Evolutionary conservation across 64 coral and sea anemone genomes (phyloP).

Genomic region (Montipora foliosa): DNA sequence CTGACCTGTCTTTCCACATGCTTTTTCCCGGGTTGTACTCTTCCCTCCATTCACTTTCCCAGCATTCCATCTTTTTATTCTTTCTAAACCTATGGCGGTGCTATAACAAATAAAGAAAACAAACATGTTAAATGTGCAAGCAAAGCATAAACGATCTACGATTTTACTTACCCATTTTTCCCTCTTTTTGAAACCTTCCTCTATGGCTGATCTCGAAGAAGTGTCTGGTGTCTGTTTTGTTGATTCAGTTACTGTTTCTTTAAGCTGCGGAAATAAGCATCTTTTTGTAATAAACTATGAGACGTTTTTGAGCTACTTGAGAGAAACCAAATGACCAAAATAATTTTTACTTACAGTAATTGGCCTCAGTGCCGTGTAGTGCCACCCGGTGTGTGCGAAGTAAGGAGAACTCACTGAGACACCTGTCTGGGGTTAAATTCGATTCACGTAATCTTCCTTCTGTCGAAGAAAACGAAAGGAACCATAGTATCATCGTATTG

Average conservation of each 20-base stretch:
- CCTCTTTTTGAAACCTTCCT: neutral
- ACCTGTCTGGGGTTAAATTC: slow-evolving; percentile 55
- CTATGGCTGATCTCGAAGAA: neutral
- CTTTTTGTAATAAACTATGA: neutral
- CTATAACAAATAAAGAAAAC: slow-evolving; percentile 13
- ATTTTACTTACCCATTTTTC: neutral
- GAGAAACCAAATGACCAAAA: neutral
- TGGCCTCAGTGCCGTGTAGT: slow-evolving; percentile 57
- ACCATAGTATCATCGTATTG: neutral
- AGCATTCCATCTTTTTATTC: slow-evolving; percentile 37
- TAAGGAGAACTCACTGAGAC: slow-evolving; percentile 31
- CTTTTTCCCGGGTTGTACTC: slow-evolving; percentile 49
- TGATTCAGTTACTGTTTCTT: neutral
- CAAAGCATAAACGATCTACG: neutral
- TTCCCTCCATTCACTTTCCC: slow-evolving; percentile 19
- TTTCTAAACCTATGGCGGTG: slow-evolving; percentile 1
- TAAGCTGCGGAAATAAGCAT: neutral
- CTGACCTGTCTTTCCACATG: slow-evolving; percentile 36
- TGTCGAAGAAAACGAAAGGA: slow-evolving; percentile 46
- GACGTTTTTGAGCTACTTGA: neutral
- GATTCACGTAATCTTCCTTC: slow-evolving; percentile 41
- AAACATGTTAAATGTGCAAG: slow-evolving; percentile 1
- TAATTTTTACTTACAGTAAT: slow-evolving; percentile 34
- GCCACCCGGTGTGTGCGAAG: slow-evolving; percentile 59
- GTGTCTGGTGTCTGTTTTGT: neutral